Evolutionary conservation across 2,113 vertebrate genomes (phyloP).

Genomic region (Trematocara macrostoma): DNA sequence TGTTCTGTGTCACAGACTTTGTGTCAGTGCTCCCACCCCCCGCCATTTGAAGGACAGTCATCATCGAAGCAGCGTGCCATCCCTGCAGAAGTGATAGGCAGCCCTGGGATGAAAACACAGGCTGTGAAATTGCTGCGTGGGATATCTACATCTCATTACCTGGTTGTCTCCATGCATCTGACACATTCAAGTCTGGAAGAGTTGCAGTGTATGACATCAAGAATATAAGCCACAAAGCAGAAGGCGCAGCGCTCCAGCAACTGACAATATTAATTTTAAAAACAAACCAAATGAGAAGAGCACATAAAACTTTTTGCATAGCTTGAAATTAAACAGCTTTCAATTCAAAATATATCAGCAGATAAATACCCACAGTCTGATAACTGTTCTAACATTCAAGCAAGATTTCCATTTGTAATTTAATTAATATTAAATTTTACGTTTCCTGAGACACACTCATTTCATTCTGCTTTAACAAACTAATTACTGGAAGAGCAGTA

Average conservation of each 20-base stretch:
- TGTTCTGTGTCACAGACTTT: background rate
- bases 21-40: background rate
- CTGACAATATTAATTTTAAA: background rate
- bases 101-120: conserved; percentile 13
- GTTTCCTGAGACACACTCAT: conserved; percentile 37
- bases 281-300: background rate
- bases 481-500: conserved; percentile 52
- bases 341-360: background rate
- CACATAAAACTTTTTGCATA: background rate
- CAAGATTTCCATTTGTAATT: conserved; percentile 48
- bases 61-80: conserved; percentile 1
- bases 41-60: background rate
- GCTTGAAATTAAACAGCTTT: background rate
- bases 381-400: conserved; percentile 10
- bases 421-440: conserved; percentile 64
- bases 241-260: background rate
- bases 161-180: background rate
- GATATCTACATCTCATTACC: conserved; percentile 38
- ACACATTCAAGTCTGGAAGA: conserved; percentile 1
- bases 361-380: background rate
- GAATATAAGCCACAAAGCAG: background rate
- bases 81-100: conserved; percentile 21
- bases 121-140: conserved; percentile 22
- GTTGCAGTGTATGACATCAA: background rate
- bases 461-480: conserved; percentile 63